Percentiles rank a stretch among this genome's conserved stretches.
These are phyloP conservation scores for Xiphorhynchus elegans DNA, from an alignment of 2,113 vertebrate genomes.

Conservation along the genomic window DNA sequence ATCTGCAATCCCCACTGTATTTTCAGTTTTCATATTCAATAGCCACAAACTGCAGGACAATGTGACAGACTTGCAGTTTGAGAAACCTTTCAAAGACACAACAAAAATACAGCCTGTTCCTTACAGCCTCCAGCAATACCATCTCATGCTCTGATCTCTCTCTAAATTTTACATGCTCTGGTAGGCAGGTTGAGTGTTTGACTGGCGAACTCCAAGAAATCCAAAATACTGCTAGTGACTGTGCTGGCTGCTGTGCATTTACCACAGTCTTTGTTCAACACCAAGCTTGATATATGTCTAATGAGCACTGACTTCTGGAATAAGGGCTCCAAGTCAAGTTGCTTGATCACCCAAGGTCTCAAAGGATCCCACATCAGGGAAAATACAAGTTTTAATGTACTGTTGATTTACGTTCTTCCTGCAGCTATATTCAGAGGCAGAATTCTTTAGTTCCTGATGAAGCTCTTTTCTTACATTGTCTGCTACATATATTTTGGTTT, in stretches of 20 bases:
- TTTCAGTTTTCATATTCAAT: background rate
- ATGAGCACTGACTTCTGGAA: background rate
- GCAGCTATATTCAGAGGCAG: background rate
- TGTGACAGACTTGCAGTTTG: constrained; percentile 3
- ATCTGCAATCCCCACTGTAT: background rate
- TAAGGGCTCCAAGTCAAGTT: background rate
- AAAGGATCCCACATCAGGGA: background rate
- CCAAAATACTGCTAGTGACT: background rate
- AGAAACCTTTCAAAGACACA: constrained; percentile 12
- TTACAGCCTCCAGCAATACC: constrained; percentile 34
- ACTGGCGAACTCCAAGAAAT: constrained; percentile 20
- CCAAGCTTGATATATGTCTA: background rate
- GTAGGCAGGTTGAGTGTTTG: background rate
- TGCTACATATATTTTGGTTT: background rate
- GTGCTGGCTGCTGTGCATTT: background rate
- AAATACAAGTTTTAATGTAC: background rate
- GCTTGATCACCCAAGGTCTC: background rate
- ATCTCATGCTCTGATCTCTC: constrained; percentile 41
- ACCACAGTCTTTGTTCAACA: background rate
- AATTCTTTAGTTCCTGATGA: background rate
- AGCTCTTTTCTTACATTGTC: background rate
- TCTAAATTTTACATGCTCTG: constrained; percentile 5
- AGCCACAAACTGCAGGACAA: background rate
- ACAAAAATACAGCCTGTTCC: background rate
- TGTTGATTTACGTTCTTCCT: constrained; percentile 5